These are phyloP conservation scores for Heterodera schachtii DNA, from an alignment of 1,140 invertebrate species.

Conservation along the genomic window DNA sequence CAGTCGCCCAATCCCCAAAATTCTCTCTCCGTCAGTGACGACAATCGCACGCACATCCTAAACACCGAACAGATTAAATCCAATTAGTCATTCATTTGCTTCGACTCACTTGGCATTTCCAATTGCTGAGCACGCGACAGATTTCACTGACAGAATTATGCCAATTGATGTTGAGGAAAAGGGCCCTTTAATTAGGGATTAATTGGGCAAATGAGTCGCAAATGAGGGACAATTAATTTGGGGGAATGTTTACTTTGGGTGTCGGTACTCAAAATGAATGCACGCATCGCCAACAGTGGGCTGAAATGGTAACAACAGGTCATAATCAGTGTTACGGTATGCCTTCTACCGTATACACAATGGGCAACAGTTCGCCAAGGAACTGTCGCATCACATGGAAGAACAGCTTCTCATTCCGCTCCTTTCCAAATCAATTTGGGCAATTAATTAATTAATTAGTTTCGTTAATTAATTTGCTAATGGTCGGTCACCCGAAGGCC, in stretches of 20 bases:
- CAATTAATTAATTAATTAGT: slow-evolving; percentile 77
- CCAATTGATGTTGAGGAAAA: slow-evolving; percentile 94
- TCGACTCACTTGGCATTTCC: slow-evolving; percentile 83
- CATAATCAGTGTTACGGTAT: slow-evolving; percentile 75
- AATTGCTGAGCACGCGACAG: slow-evolving; percentile 71
- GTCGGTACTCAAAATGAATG: slow-evolving; percentile 28
- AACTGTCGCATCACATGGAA: slow-evolving; percentile 88
- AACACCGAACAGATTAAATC: slow-evolving; percentile 50
- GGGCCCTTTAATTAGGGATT: slow-evolving; percentile 69
- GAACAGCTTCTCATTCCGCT: slow-evolving; percentile 92
- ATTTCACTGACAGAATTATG: slow-evolving; percentile 75
- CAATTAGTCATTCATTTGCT: not conserved
- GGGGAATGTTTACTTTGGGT: not conserved
- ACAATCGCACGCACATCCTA: slow-evolving; percentile 77
- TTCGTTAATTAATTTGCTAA: too few species aligned
- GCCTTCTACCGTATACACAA: slow-evolving; percentile 83
- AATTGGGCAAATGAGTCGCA: not conserved
- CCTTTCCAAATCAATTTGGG: slow-evolving; percentile 70
- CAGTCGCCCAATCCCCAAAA: slow-evolving; percentile 89
- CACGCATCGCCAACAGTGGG: slow-evolving; percentile 27
- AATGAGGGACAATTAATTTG: not conserved
- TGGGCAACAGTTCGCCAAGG: slow-evolving; percentile 82
- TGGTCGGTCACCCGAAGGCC: slow-evolving; percentile 56
- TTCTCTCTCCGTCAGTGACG: slow-evolving; percentile 91
- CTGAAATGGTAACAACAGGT: slow-evolving; percentile 65